phyloP scores from a whole-genome alignment of 1,140 invertebrate genomes.

The Brachionus asplanchnoidis region DNA sequence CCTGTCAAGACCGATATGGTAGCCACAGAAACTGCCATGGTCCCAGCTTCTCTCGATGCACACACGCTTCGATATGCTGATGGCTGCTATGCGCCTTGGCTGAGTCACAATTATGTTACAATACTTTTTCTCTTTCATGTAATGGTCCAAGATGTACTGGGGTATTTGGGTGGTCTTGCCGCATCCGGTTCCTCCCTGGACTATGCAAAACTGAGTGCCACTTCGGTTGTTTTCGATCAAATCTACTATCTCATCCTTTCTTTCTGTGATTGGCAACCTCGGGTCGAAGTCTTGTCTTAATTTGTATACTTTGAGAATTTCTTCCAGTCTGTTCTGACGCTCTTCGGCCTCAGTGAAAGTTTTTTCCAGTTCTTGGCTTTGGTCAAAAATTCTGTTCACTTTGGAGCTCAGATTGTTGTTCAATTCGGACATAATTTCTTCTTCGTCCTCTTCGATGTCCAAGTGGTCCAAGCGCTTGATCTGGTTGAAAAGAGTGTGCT shows the following conservation, averaged over 20 bases:
- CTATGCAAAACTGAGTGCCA: slow-evolving; percentile 50
- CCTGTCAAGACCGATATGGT: slow-evolving; percentile 49
- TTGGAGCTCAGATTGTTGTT: neutral
- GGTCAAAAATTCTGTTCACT: neutral
- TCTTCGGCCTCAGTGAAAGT: neutral
- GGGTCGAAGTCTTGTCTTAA: slow-evolving; percentile 9
- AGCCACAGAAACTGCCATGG: slow-evolving; percentile 52
- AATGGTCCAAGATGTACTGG: slow-evolving; percentile 55
- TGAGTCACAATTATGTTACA: slow-evolving; percentile 57
- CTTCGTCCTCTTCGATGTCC: slow-evolving; percentile 6
- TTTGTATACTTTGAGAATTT: neutral
- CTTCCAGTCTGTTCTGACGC: neutral
- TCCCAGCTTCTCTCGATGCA: slow-evolving; percentile 52
- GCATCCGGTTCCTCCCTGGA: slow-evolving; percentile 53
- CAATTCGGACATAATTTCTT: neutral
- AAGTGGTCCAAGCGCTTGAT: neutral
- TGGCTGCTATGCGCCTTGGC: slow-evolving; percentile 55
- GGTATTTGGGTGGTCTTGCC: slow-evolving; percentile 57
- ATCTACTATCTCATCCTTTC: slow-evolving; percentile 42
- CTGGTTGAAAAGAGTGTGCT: neutral
- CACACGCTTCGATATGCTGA: slow-evolving; percentile 52
- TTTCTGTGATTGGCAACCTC: slow-evolving; percentile 41
- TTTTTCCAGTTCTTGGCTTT: slow-evolving; percentile 12
- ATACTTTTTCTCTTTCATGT: slow-evolving; percentile 48
- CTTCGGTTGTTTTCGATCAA: slow-evolving; percentile 48